phyloP scores from a whole-genome alignment of 2,113 vertebrate species.

The Nansenia antarctica region DNA sequence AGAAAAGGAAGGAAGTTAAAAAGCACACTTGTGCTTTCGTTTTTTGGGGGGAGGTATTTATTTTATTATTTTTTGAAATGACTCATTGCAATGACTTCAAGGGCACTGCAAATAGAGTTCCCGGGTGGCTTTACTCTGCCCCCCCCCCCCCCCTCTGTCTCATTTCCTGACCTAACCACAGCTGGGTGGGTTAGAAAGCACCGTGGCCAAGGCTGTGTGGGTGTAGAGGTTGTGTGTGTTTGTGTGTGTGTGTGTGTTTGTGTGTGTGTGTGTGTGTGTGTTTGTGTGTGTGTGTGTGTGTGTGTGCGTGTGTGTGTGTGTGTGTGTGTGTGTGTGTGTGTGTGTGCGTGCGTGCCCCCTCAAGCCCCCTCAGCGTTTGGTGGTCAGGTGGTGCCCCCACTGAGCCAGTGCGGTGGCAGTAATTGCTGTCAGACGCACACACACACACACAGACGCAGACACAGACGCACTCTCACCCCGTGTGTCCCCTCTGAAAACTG shows the following conservation, averaged over 20 bases:
- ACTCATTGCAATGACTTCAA: constrained; percentile 30
- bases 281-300: background rate
- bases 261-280: background rate
- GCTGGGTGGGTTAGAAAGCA: background rate
- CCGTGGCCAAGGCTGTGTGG: background rate
- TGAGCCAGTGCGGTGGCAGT: constrained; percentile 7
- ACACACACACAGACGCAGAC: background rate
- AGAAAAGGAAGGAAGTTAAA: background rate
- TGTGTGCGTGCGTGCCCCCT: background rate
- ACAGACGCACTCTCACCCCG: background rate
- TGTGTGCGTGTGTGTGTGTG: background rate
- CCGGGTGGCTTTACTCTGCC: background rate
- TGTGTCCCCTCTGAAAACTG: constrained; percentile 9
- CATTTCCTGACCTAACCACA: constrained; percentile 2
- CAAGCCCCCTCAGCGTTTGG: background rate
- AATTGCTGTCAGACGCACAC: background rate
- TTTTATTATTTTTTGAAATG: constrained; percentile 17
- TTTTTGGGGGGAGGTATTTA: too few species aligned
- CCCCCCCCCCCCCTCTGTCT: background rate
- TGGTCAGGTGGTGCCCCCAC: constrained; percentile 3
- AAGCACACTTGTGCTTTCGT: constrained; percentile 5
- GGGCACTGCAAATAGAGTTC: constrained; percentile 8
- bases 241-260: background rate
- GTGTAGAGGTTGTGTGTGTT: background rate
- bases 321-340: background rate